Base-by-base conservation (phyloP, 2,797 vertebrate species). In the Naso thynnoides region DNA sequence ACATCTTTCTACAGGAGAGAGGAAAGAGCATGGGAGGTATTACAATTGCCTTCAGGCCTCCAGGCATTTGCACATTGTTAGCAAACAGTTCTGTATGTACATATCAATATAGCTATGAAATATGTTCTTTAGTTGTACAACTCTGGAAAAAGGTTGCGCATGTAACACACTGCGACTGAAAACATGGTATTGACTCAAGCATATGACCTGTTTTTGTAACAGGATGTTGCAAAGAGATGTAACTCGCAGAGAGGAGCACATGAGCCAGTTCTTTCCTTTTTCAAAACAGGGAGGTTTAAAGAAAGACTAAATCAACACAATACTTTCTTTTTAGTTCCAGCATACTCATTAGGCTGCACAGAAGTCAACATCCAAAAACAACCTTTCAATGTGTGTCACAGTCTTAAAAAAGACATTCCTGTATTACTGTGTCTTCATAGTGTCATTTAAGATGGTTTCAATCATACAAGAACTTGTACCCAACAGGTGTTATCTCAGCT, bases 1-100 rank as follows among this genome's bases (percentile, higher is more conserved):
- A 95, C 95, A 89, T 99, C 97, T 94, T 96, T 98, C 98, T 99
- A 95, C 62, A 85, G 69, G 38, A 47, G 18, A 14, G 44, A 57
- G 49, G 39, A 80, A 66, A 69, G 64, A 64, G 27, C 53, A 58
- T 29, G 47, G 73, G 70, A 84, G 49, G 18, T 10, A 50, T 45
- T 41, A 26, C 47, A 62, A 36, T 33, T 9, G 19, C n/a, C 33
- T 50, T 57, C 8, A 41, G 0, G 23, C 16, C 41, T 48, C 8
- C 13, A 41, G 71, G 38, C 29, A 68, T 27, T 68, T 42, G 24
- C 18, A 64, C 31, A 45, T 19, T 16, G 21, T 48, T 15, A 2
- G 61, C 33, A 41, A 65, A 72, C 21, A 45, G 45, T 6, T 48
- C 26, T 64, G 23, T 6, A 29, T 10, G 59, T 38, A 50, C 6